phyloP scores from a whole-genome alignment of 2,888 invertebrate species.

The Zeuzera pyrina region DNA sequence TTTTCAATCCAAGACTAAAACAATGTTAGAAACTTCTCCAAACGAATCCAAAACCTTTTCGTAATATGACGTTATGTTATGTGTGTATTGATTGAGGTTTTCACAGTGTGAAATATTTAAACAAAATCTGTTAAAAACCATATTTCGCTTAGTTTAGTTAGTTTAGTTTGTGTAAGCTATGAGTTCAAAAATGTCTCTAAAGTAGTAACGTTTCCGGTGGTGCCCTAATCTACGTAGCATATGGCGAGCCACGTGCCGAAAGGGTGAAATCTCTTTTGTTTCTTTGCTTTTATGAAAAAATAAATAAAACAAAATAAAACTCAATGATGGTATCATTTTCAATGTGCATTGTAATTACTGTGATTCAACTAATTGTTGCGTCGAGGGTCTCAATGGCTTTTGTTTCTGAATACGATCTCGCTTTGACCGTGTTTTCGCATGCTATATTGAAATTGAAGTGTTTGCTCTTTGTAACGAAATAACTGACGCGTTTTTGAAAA shows the following conservation, averaged over 20 bases:
- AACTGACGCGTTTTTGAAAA: too few species aligned
- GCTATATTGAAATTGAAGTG: slow-evolving; percentile 58
- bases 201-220: slow-evolving; percentile 24
- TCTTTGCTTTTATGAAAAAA: slow-evolving; percentile 37
- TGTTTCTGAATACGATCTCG: slow-evolving; percentile 48
- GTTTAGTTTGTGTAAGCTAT: too few species aligned
- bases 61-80: too few species aligned
- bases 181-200: too few species aligned
- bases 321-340: slow-evolving; percentile 63
- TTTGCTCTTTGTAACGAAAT: slow-evolving; percentile 31
- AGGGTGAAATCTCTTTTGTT: slow-evolving; percentile 51
- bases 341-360: slow-evolving; percentile 58
- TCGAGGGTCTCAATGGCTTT: slow-evolving; percentile 40
- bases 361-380: slow-evolving; percentile 63
- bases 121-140: too few species aligned
- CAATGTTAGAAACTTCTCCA: too few species aligned
- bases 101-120: too few species aligned
- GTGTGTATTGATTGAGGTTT: too few species aligned
- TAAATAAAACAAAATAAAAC: slow-evolving; percentile 27
- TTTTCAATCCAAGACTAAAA: too few species aligned
- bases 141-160: too few species aligned
- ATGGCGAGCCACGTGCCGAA: slow-evolving; percentile 56
- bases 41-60: too few species aligned
- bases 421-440: slow-evolving; percentile 63
- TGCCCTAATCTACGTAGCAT: slow-evolving; percentile 38